These are phyloP conservation scores for Actinemys pallida DNA, from an alignment of 2,113 vertebrate genomes.

Conservation along the genomic window DNA sequence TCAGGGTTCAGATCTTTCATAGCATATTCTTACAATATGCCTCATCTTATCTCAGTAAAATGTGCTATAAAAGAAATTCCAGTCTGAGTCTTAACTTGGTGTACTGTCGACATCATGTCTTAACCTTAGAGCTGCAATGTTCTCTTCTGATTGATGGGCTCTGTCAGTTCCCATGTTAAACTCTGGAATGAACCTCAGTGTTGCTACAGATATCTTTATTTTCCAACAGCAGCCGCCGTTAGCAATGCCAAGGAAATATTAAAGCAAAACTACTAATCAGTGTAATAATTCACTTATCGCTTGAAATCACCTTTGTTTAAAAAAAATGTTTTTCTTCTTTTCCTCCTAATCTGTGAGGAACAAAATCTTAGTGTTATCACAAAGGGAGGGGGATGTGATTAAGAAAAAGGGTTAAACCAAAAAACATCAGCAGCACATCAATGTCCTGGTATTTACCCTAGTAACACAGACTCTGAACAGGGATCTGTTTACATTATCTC, in stretches of 20 bases:
- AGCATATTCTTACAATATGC: neutral
- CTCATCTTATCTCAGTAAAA: slow-evolving; percentile 10
- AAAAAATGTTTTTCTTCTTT: neutral
- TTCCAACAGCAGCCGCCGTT: slow-evolving; percentile 47
- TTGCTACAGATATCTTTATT: slow-evolving; percentile 61
- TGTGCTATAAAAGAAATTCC: slow-evolving; percentile 31
- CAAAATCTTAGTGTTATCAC: slow-evolving; percentile 54
- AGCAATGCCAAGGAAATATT: slow-evolving; percentile 56
- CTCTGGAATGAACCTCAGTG: slow-evolving; percentile 52
- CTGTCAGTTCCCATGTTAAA: slow-evolving; percentile 62
- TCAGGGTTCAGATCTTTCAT: neutral
- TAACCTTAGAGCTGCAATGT: slow-evolving; percentile 51
- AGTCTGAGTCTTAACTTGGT: slow-evolving; percentile 1
- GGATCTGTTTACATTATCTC: slow-evolving; percentile 91
- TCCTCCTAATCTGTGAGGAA: slow-evolving; percentile 53
- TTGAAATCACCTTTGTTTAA: slow-evolving; percentile 70
- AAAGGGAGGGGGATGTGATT: slow-evolving; percentile 53
- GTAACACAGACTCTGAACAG: slow-evolving; percentile 82
- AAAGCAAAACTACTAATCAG: slow-evolving; percentile 76
- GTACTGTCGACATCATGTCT: slow-evolving; percentile 40
- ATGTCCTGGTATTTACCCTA: slow-evolving; percentile 84
- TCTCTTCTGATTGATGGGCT: slow-evolving; percentile 67
- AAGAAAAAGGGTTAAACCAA: slow-evolving; percentile 77
- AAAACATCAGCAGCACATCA: slow-evolving; percentile 78
- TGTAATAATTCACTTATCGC: slow-evolving; percentile 58